Base-by-base conservation (phyloP, 2,797 vertebrate genomes). In the Pelochelys cantorii region DNA sequence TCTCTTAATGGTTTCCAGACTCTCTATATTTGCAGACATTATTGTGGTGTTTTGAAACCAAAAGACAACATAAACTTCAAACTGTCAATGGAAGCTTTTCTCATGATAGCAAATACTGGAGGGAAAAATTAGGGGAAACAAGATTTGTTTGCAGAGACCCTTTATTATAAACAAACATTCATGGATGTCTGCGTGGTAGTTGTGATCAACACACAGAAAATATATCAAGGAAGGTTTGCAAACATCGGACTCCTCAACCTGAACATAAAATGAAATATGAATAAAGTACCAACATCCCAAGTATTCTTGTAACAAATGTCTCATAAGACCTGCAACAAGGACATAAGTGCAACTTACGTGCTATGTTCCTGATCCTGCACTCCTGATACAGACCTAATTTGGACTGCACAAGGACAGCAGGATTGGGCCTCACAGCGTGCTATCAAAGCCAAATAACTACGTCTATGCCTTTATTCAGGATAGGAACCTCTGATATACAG, bases 101-200 rank as follows among this genome's bases (percentile, higher is more conserved):
- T 48, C 27, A 71, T 22, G 59, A 15, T 0, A 37, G 31, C 57
- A 92, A 90, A 92, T 11, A 25, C 11, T 1, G 82, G 22, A 0
- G 34, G 75, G 81, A 95, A 86, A 54, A 0, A 80, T 79, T 13
- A 34, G 17, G 79, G 53, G 60, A 60, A 88, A 85, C 0, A 10
- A 60, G 0, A n/a, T 0, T 29, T 11, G 1, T 8, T 27, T 42
- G 60, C 57, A 0, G 86, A 88, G 81, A 13, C 53, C 78, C 88
- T 97, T 95, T 96, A 96, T 92, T 95, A 84, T n/a, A 92, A 93
- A 94, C 84, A 88, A 94, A 90, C 2, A 27, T 91, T 55, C 29
- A 53, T 1, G 74, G 57, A 25, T 10, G 42, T 85, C 92, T 83
- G 34, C 1, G 87, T 84, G 10, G 10, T 37, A 31, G 31, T 13